phyloP scores from a whole-genome alignment of 92 coral and sea anemone genomes.

The Actinernus sp. region DNA sequence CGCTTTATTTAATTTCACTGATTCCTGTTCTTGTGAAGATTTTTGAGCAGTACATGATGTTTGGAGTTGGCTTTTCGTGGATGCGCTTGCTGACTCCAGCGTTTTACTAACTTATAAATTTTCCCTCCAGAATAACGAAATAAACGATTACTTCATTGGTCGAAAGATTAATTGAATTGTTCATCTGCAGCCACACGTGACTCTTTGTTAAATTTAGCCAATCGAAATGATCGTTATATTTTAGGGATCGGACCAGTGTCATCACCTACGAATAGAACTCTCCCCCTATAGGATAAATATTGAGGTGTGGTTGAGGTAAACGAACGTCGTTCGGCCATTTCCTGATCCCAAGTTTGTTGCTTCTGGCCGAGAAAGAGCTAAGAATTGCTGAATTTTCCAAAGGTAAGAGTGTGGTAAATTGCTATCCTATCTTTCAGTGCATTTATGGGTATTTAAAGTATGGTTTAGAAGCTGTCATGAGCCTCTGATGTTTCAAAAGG shows the following conservation, averaged over 20 bases:
- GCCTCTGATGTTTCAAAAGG: neutral
- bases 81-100: too few relatives aligned
- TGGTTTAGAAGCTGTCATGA: constrained; percentile 16
- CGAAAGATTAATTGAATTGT: constrained; percentile 44
- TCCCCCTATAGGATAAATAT: constrained; percentile 98
- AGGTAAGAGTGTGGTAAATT: constrained; percentile 52
- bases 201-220: constrained; percentile 69
- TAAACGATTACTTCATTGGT: constrained; percentile 66
- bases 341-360: constrained; percentile 79
- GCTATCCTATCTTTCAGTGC: constrained; percentile 3
- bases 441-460: constrained; percentile 20
- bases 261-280: constrained; percentile 71
- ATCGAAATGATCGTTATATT: constrained; percentile 43
- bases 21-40: too few relatives aligned
- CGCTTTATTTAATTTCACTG: too few relatives aligned
- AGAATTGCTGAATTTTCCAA: constrained; percentile 58
- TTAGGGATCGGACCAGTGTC: constrained; percentile 69
- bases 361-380: constrained; percentile 74
- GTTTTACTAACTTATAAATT: constrained; percentile 10
- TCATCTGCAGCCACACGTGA: constrained; percentile 55
- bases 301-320: constrained; percentile 94
- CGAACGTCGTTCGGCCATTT: constrained; percentile 92
- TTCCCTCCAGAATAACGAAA: constrained; percentile 59
- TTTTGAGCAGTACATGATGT: too few relatives aligned
- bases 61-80: too few relatives aligned